These are phyloP conservation scores for Amphiprion percula DNA, from an alignment of 2,113 vertebrate species.

Conservation along the genomic window DNA sequence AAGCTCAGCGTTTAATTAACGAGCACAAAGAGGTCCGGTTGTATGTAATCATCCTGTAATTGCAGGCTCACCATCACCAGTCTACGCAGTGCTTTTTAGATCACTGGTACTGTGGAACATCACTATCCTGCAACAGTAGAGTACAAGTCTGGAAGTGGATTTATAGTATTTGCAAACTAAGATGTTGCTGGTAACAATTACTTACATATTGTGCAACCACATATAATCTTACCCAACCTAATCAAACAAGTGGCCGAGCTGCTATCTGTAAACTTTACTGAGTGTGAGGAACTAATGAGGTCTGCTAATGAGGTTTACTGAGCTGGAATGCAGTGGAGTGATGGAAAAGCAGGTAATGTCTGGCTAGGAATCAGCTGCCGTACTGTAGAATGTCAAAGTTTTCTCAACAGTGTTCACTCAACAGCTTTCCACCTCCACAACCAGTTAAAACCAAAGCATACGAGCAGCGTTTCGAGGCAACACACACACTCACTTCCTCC, in stretches of 20 bases:
- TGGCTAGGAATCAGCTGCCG: constrained; percentile 9
- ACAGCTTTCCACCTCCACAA: constrained; percentile 31
- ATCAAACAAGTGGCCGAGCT: constrained; percentile 33
- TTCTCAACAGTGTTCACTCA: constrained; percentile 5
- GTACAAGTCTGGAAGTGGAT: background rate
- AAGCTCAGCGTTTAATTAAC: constrained; percentile 1
- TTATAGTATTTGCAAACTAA: constrained; percentile 1
- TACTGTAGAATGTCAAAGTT: constrained; percentile 5
- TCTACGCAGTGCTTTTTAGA: background rate
- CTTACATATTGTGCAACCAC: constrained; percentile 34
- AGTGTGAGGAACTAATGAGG: constrained; percentile 60
- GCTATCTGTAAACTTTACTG: constrained; percentile 34
- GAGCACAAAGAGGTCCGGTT: background rate
- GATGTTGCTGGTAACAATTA: constrained; percentile 36
- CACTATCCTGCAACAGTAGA: background rate
- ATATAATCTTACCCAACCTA: constrained; percentile 9
- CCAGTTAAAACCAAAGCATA: constrained; percentile 26
- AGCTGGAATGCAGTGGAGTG: background rate
- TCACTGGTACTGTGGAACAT: background rate
- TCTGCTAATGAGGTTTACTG: constrained; percentile 47
- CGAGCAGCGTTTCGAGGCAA: constrained; percentile 24
- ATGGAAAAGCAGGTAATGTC: constrained; percentile 38
- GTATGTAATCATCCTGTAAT: background rate
- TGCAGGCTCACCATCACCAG: background rate
- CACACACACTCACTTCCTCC: constrained; percentile 56